Evolutionary conservation across 2,888 invertebrate species (phyloP).

Genomic region (Aricia artaxerxes): DNA sequence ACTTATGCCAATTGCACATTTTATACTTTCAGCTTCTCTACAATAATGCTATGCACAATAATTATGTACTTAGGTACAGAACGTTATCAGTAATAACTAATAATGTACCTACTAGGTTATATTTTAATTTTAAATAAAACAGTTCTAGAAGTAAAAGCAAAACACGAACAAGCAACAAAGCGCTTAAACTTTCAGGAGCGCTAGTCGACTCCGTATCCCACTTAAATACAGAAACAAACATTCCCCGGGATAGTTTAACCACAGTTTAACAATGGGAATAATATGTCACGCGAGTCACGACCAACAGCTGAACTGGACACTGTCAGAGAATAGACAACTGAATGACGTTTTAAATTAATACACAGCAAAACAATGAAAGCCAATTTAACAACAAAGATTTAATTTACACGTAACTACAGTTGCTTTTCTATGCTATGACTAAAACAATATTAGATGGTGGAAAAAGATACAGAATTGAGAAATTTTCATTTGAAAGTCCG

Average conservation of each 20-base stretch:
- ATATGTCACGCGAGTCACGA: neutral
- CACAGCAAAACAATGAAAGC: neutral
- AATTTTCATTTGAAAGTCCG: too few species aligned
- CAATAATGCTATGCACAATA: neutral
- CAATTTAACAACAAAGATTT: neutral
- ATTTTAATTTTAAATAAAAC: neutral
- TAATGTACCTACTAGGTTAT: too few species aligned
- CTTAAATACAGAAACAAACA: neutral
- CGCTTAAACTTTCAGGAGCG: neutral
- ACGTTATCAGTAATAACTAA: neutral
- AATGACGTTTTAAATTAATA: constrained; percentile 4
- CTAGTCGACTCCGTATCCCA: neutral
- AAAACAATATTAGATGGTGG: too few species aligned
- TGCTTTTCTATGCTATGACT: neutral
- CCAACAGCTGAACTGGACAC: neutral
- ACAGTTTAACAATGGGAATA: neutral
- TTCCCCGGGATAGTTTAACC: neutral
- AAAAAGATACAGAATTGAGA: too few species aligned
- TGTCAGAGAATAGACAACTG: neutral
- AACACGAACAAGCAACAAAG: neutral
- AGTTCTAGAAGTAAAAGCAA: neutral
- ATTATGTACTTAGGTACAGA: neutral
- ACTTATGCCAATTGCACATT: neutral
- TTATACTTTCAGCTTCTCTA: neutral
- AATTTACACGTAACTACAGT: neutral